Evolutionary conservation across 1,140 invertebrate species (phyloP).

Genomic region (Battus philenor): DNA sequence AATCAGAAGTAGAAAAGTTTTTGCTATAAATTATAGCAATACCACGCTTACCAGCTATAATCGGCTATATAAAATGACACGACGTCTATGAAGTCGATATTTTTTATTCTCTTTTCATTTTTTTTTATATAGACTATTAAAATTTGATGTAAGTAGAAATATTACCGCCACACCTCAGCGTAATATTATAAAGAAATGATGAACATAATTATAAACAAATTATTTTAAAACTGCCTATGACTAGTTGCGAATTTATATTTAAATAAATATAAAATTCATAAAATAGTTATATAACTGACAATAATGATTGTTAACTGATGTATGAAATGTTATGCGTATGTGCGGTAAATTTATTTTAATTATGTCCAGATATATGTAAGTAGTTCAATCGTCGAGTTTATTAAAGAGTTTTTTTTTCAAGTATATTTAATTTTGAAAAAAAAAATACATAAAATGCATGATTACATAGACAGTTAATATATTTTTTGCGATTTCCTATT

Average conservation of each 20-base stretch:
- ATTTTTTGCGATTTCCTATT: too few species aligned
- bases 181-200: slow-evolving; percentile 46
- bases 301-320: slow-evolving; percentile 76
- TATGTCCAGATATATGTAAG: slow-evolving; percentile 43
- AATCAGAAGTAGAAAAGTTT: background rate
- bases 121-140: background rate
- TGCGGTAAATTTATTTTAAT: slow-evolving; percentile 58
- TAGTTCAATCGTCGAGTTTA: slow-evolving; percentile 56
- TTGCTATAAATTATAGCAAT: background rate
- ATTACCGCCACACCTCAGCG: slow-evolving; percentile 34
- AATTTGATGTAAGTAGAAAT: slow-evolving; percentile 1
- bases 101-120: too few species aligned
- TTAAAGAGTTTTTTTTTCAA: too few species aligned
- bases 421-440: too few species aligned
- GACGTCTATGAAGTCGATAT: too few species aligned
- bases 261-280: slow-evolving; percentile 67
- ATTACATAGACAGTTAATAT: too few species aligned
- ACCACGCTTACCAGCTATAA: too few species aligned
- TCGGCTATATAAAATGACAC: background rate
- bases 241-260: slow-evolving; percentile 73
- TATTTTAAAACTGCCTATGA: slow-evolving; percentile 73
- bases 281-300: slow-evolving; percentile 75
- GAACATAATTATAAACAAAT: slow-evolving; percentile 56
- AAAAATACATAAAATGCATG: too few species aligned
- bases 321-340: slow-evolving; percentile 70